Conservation (phyloP, 2,888 invertebrate genomes). For the Pristionchus exspectatus region DNA sequence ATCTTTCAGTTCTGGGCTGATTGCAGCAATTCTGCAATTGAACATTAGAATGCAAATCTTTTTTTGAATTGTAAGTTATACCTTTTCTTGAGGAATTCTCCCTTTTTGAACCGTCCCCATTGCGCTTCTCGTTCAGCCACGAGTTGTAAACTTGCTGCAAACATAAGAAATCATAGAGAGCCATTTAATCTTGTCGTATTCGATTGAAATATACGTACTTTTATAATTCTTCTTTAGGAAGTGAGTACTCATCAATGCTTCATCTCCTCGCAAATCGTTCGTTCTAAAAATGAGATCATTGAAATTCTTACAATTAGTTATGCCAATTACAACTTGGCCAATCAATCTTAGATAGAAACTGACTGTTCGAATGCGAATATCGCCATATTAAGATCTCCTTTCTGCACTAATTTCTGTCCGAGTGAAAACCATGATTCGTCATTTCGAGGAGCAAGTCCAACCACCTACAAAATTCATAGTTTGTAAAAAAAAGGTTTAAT, state of each 20-base stretch:
- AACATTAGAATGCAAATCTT: neutral
- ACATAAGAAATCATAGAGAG: neutral
- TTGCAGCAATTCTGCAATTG: neutral
- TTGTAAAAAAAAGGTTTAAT: neutral
- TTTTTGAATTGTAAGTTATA: neutral
- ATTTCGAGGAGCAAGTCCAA: slow-evolving; percentile 63
- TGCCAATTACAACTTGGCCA: neutral
- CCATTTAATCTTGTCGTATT: neutral
- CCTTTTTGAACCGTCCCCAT: slow-evolving; percentile 8
- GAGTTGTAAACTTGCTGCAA: neutral
- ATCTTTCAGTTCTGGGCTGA: neutral
- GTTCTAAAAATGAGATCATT: neutral
- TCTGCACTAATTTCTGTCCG: slow-evolving; percentile 60
- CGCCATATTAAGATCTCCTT: slow-evolving; percentile 58
- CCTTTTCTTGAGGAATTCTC: slow-evolving; percentile 45
- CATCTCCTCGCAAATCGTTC: slow-evolving; percentile 16
- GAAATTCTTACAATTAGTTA: neutral
- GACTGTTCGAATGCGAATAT: slow-evolving; percentile 32
- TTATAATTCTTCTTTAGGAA: slow-evolving; percentile 28
- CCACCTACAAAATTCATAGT: slow-evolving; percentile 50
- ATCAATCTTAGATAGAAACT: neutral
- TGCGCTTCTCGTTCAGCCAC: neutral
- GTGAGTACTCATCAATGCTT: slow-evolving; percentile 30
- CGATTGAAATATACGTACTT: neutral
- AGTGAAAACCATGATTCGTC: slow-evolving; percentile 61